Conservation (phyloP, 2,113 vertebrate genomes). For the Campylorhamphus procurvoides region DNA sequence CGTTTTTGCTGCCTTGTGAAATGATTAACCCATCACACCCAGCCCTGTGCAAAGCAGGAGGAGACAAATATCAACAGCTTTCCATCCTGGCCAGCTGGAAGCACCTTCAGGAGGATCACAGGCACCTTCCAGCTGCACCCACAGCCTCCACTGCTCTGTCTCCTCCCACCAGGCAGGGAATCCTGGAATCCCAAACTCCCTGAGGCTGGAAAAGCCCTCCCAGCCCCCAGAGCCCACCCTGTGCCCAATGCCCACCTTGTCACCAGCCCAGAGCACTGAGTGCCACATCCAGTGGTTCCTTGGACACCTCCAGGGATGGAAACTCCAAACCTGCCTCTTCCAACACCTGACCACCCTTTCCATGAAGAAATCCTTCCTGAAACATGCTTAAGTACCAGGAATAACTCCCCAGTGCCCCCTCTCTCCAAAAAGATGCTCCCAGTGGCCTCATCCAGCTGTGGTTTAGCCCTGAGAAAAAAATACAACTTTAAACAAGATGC, state of each 20-base stretch:
- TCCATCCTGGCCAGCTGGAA: background rate
- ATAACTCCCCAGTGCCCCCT: rapidly evolving
- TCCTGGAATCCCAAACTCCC: rapidly evolving
- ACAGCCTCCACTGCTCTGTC: rapidly evolving
- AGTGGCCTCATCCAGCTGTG: background rate
- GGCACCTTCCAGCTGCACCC: background rate
- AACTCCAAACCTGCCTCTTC: background rate
- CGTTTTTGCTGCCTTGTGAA: background rate
- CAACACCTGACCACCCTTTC: background rate
- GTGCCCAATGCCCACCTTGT: rapidly evolving
- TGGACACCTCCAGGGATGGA: background rate
- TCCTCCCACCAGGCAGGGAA: rapidly evolving
- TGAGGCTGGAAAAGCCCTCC: background rate
- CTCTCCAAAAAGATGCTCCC: background rate
- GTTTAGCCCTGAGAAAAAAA: rapidly evolving
- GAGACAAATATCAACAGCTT: background rate
- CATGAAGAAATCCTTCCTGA: background rate
- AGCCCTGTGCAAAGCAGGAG: background rate
- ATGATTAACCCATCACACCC: background rate
- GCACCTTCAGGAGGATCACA: rapidly evolving
- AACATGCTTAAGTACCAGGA: rapidly evolving
- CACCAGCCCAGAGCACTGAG: background rate
- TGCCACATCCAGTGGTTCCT: background rate
- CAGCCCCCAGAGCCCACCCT: rapidly evolving
- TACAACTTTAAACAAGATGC: rapidly evolving